Evolutionary conservation across 2,113 vertebrate species (phyloP), one percentile per base, ranked within the genome.

Genomic region (Epinephelus moara): DNA sequence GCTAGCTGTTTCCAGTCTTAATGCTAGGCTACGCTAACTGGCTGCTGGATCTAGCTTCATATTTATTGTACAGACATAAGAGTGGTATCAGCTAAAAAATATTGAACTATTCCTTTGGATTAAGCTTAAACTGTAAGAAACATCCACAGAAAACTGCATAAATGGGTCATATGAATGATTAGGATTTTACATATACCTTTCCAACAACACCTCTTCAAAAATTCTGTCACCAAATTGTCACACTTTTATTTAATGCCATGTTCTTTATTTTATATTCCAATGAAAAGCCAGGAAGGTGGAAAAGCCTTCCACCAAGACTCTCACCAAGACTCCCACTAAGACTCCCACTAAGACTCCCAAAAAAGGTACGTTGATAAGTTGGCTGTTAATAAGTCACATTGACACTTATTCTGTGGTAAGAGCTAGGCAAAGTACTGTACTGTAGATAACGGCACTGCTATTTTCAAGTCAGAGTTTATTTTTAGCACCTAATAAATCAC

Each of bases 281-380:
- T 4, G 21, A 73, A 75, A 82, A 93, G 89, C 45, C 27, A 92
- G 85, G 66, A 87, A 25, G 71, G 50, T 70, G 4, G 80, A 85
- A 37, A 92, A 37, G 6, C 33, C 12, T 55, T 3, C 50, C 30
- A 55, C 71, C 57, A 94, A 85, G 64, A 50, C 81, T 18, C 1
- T 61, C 18, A 91, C 33, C 8, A 37, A 89, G 59, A 21, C 19
- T 18, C 1, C 63, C 18, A 91, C n/a, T n/a, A 94, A 85, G 64
- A 50, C 81, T 18, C 1, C 63, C 18, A 91, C 33, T 37, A 37
- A 89, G 59, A 21, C 19, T 18, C 1, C 63, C 18, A 91, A 85
- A 84, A 1, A 75, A 89, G 87, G 93, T 91, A 47, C 60, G 60
- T 12, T 40, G 25, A 14, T 2, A 10, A 55, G 30, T 62, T 15